These are phyloP conservation scores for Danio tinwini DNA, from an alignment of 2,797 vertebrate species.

Conservation along the genomic window DNA sequence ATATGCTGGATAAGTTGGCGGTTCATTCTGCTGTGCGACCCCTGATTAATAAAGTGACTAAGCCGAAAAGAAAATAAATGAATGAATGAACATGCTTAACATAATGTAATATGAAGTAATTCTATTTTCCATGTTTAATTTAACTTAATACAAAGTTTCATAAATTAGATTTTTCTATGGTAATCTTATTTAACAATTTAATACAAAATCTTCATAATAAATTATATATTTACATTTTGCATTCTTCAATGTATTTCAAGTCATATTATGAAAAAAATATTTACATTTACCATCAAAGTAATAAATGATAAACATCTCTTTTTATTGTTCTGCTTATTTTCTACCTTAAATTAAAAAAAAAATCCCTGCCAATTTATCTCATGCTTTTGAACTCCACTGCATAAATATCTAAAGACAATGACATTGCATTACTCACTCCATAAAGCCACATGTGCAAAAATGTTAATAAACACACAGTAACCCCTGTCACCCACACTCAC, in stretches of 20 bases:
- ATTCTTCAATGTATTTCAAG: too few species aligned
- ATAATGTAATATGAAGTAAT: neutral
- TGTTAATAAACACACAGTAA: constrained; percentile 23
- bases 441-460: neutral
- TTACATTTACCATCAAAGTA: neutral
- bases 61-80: too few species aligned
- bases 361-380: neutral
- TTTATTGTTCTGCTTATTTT: neutral
- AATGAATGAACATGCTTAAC: too few species aligned
- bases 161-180: neutral
- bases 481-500: constrained; percentile 73
- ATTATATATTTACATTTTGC: neutral
- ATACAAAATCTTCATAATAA: neutral
- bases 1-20: too few species aligned
- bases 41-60: too few species aligned
- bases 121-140: neutral
- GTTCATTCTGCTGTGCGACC: too few species aligned
- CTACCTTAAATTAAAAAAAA: neutral
- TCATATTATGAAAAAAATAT: neutral
- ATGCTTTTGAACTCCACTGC: neutral
- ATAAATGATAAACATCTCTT: neutral
- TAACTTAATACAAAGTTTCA: neutral
- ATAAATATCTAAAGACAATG: neutral
- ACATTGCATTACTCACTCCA: neutral
- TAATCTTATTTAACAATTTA: neutral